These are phyloP conservation scores for Thomomys bottae DNA, from an alignment of 2,113 vertebrate species.

Conservation along the genomic window DNA sequence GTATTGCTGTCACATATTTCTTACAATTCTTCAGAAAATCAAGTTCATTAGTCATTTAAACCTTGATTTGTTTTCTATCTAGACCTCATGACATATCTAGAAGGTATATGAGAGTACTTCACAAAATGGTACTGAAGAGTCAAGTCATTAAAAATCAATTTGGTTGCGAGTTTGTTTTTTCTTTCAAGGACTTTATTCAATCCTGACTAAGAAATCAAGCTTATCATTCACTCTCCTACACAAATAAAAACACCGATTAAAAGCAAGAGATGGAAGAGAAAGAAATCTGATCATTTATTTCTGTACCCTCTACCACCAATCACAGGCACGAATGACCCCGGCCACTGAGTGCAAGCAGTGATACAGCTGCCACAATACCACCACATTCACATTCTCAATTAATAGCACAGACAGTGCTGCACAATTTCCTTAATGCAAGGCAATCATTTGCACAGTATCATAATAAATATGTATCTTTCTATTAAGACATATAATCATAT, in stretches of 20 bases:
- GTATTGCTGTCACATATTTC: conserved; percentile 20
- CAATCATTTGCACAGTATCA: conserved; percentile 44
- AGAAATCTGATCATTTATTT: conserved; percentile 48
- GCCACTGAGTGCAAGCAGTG: neutral
- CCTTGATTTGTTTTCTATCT: conserved; percentile 22
- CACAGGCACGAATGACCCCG: neutral
- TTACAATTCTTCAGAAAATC: conserved; percentile 11
- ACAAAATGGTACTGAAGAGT: neutral
- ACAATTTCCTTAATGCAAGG: conserved; percentile 54
- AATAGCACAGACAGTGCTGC: neutral
- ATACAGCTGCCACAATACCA: neutral
- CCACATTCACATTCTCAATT: neutral
- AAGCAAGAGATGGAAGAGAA: conserved; percentile 17
- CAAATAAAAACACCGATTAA: conserved; percentile 66
- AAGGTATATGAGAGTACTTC: neutral
- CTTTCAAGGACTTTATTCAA: conserved; percentile 28
- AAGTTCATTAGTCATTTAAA: conserved; percentile 7
- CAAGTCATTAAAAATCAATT: conserved; percentile 40
- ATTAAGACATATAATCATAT: neutral
- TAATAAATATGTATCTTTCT: conserved; percentile 67
- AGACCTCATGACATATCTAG: neutral
- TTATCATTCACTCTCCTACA: conserved; percentile 18
- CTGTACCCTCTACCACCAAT: conserved; percentile 25
- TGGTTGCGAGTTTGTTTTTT: neutral
- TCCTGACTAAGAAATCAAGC: conserved; percentile 23